Conservation (phyloP, 64 coral and sea anemone species). For the Exaiptasia diaphana region DNA sequence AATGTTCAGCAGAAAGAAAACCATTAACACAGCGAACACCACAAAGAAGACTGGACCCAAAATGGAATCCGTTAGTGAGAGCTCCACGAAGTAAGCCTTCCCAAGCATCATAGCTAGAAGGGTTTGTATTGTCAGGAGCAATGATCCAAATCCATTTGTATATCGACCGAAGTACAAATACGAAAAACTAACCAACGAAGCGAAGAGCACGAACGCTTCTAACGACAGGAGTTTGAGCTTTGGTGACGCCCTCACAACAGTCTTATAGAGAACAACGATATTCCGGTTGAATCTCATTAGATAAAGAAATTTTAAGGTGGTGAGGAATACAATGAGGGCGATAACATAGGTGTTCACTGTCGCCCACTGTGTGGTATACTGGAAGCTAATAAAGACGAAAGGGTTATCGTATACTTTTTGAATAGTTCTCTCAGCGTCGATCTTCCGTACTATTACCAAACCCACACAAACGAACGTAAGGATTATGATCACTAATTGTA, state of each 20-base stretch:
- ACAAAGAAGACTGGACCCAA: constrained; percentile 59
- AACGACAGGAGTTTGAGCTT: constrained; percentile 35
- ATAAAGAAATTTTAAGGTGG: constrained; percentile 60
- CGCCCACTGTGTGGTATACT: constrained; percentile 20
- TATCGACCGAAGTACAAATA: constrained; percentile 32
- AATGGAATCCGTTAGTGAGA: constrained; percentile 32
- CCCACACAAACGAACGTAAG: background rate
- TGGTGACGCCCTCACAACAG: constrained; percentile 24
- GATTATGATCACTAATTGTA: constrained; percentile 13
- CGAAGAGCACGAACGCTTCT: constrained; percentile 35
- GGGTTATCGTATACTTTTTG: constrained; percentile 42
- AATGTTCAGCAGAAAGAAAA: constrained; percentile 64
- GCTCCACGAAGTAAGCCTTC: constrained; percentile 18
- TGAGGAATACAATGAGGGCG: constrained; percentile 34
- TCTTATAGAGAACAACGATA: constrained; percentile 16
- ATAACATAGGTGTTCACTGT: constrained; percentile 36
- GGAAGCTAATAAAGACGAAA: constrained; percentile 64
- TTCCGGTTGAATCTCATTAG: constrained; percentile 61
- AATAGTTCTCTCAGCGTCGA: background rate
- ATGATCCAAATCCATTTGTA: constrained; percentile 33
- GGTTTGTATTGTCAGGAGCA: constrained; percentile 9
- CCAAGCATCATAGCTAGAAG: constrained; percentile 46
- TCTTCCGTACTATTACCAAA: constrained; percentile 27
- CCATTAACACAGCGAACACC: constrained; percentile 34
- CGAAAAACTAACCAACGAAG: constrained; percentile 33